Conservation (phyloP, 1,140 invertebrate genomes). For the Pentalonia nigronervosa region DNA sequence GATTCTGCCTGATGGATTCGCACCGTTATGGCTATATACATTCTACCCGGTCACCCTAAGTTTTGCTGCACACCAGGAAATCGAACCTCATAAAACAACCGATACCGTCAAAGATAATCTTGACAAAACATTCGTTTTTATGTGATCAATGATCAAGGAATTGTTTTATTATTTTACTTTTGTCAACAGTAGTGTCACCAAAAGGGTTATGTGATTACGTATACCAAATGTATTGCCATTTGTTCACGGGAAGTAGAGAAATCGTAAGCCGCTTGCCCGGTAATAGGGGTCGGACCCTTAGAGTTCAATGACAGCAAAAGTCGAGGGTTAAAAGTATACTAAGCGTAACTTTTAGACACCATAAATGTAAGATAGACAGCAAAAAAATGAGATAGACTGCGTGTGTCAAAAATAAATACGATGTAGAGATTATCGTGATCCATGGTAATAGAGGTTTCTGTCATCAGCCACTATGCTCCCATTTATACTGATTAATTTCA, state of each 20-base stretch:
- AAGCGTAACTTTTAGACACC: conserved; percentile 22
- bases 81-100: conserved; percentile 56
- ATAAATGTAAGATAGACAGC: background rate
- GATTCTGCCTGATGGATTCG: conserved; percentile 53
- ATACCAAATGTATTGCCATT: conserved; percentile 34
- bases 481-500: conserved; percentile 54
- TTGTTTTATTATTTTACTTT: conserved; percentile 46
- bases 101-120: conserved; percentile 46
- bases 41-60: background rate
- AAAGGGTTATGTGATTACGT: conserved; percentile 46
- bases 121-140: conserved; percentile 49
- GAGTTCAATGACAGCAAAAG: conserved; percentile 26
- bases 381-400: background rate
- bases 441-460: conserved; percentile 35
- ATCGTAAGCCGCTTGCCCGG: conserved; percentile 22
- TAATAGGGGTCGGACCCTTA: conserved; percentile 23
- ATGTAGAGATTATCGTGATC: background rate
- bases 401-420: conserved; percentile 28
- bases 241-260: background rate
- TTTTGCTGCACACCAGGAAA: conserved; percentile 18
- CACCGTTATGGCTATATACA: conserved; percentile 46
- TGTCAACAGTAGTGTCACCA: conserved; percentile 2
- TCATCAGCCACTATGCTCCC: background rate
- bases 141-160: conserved; percentile 19
- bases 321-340: conserved; percentile 36